These are phyloP conservation scores for Esox niger DNA, from an alignment of 2,113 vertebrate species.

Conservation along the genomic window DNA sequence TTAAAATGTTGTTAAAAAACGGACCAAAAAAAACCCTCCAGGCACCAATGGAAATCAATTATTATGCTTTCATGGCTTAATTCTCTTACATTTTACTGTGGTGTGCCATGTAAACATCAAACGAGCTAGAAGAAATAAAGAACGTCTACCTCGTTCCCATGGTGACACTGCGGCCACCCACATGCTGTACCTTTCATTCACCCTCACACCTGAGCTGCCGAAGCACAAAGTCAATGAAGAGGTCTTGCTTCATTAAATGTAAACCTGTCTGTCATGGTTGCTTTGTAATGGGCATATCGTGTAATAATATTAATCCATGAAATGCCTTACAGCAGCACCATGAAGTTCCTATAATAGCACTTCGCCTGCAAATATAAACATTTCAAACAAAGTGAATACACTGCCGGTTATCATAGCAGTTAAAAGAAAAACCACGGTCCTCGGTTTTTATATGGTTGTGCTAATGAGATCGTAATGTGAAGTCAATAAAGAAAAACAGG, in stretches of 20 bases:
- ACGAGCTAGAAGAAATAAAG: slow-evolving; percentile 5
- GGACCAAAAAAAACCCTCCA: not conserved
- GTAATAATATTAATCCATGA: slow-evolving; percentile 35
- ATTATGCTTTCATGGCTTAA: too few species aligned
- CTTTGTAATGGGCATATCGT: slow-evolving; percentile 11
- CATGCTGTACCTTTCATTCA: slow-evolving; percentile 16
- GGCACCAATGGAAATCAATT: not conserved
- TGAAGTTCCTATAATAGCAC: slow-evolving; percentile 1
- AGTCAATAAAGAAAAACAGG: slow-evolving; percentile 40
- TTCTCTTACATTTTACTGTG: too few species aligned
- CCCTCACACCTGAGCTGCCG: slow-evolving; percentile 25
- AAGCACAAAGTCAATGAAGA: slow-evolving; percentile 32
- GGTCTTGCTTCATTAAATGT: slow-evolving; percentile 27
- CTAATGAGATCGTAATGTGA: slow-evolving; percentile 15
- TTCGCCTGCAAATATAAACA: slow-evolving; percentile 24
- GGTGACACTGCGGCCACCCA: slow-evolving; percentile 24
- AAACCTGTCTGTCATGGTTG: slow-evolving; percentile 9
- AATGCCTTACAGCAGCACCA: slow-evolving; percentile 16
- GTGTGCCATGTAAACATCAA: not conserved
- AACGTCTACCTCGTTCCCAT: slow-evolving; percentile 23
- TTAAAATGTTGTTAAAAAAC: not conserved
- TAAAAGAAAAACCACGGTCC: slow-evolving; percentile 9
- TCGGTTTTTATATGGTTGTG: slow-evolving; percentile 28
- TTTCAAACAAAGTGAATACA: slow-evolving; percentile 36
- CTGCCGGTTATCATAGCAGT: not conserved